Conservation (phyloP, 2,888 invertebrate genomes). For the Celastrina argiolus region DNA sequence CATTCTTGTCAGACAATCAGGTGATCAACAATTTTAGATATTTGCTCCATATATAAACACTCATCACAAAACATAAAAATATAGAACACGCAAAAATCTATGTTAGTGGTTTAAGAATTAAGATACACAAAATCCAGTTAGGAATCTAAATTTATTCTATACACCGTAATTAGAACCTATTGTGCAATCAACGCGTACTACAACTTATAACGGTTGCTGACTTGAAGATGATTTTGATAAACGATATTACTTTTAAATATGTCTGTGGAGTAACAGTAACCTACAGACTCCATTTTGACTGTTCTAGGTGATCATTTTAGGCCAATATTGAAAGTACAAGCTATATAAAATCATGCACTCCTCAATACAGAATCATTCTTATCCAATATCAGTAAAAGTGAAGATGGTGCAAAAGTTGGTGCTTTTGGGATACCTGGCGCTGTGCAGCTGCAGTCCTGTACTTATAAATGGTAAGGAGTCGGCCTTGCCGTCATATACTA, state of each 20-base stretch:
- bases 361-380: conserved; percentile 43
- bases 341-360: conserved; percentile 37
- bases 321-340: conserved; percentile 51
- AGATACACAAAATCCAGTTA: background rate
- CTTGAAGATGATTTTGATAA: background rate
- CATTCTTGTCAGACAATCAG: too few relatives aligned
- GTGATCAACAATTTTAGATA: too few relatives aligned
- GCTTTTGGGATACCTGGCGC: conserved; percentile 53
- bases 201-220: background rate
- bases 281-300: conserved; percentile 60
- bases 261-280: conserved; percentile 57
- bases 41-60: too few relatives aligned
- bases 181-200: background rate
- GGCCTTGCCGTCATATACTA: too few relatives aligned
- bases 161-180: conserved; percentile 4
- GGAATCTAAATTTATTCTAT: background rate
- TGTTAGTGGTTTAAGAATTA: background rate
- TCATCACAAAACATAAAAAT: too few relatives aligned
- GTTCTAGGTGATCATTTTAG: conserved; percentile 58
- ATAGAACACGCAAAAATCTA: background rate
- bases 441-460: conserved; percentile 58
- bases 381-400: background rate
- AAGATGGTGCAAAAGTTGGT: conserved; percentile 62
- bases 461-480: conserved; percentile 62
- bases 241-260: background rate